Base-by-base conservation (phyloP, 2,888 invertebrate genomes). In the Acleris cristana region DNA sequence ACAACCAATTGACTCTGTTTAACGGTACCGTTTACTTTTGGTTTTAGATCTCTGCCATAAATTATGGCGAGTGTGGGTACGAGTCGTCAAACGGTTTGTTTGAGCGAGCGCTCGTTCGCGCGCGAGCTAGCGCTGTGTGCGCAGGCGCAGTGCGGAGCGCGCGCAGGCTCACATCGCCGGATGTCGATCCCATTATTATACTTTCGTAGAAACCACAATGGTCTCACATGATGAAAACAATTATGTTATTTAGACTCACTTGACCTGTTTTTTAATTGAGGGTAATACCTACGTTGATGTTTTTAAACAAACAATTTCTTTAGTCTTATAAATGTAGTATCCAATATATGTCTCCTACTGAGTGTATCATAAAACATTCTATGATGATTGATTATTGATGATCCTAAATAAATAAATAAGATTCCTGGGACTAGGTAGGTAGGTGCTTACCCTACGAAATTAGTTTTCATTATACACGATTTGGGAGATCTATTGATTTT, bases 41-140 rank as follows among this genome's bases (percentile, higher is more conserved):
- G 71, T 72, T 76, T 87, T 86, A 86, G 84, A 79, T 74, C 72
- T 73, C 79, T 72, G 81, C 79, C 83, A 82, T 84, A 85, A 86
- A 86, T 86, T 83, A 84, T 81, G 78, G 75, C 74, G 69, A 76
- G 72, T 72, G 73, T 57, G 44, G n/a, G 54, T 54, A 57, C 72
- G 73, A 74, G 80, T 79, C 75, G 74, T 75, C 79, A 81, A 81
- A 81, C 73, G 73, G 66, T 48, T 53, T 48, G 67, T 53, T 54
- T 51, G 57, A 52, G 66, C 51, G 34, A n/a, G 53, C 45, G 34
- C 48, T 48, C 21, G n/a, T 49, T 14, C 30, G 23, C n/a, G 23
- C 48, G 54, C 23, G 23, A 23, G 21, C 23, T 23, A 21, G 65
- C 60, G 55, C 49, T 55, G 55, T 56, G 51, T 51, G 19, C 52